A percentile compares a stretch with the other conserved stretches of the same genome.
These are phyloP conservation scores for Oenanthe melanoleuca DNA, from an alignment of 2,113 vertebrate species.

Conservation along the genomic window DNA sequence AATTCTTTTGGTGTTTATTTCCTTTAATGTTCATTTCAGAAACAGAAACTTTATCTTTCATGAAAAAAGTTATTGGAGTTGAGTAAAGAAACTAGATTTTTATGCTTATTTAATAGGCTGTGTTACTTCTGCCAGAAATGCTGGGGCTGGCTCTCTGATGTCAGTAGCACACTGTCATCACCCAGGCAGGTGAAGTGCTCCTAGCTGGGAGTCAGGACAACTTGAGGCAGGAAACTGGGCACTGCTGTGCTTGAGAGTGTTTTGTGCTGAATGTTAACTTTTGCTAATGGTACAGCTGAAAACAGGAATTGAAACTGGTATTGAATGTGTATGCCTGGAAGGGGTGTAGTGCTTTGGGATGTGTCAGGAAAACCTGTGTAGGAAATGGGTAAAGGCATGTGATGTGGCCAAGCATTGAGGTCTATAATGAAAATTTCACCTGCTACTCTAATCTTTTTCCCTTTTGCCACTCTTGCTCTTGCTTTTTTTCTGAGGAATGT, in stretches of 20 bases:
- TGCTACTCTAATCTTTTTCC: not conserved
- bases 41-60: not conserved
- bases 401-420: not conserved
- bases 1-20: not conserved
- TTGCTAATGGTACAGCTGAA: not conserved
- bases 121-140: not conserved
- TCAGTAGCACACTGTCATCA: not conserved
- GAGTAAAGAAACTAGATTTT: not conserved
- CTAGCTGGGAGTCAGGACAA: not conserved
- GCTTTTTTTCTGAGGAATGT: not conserved
- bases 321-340: not conserved
- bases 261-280: not conserved
- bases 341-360: not conserved
- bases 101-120: not conserved
- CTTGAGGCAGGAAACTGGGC: not conserved
- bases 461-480: not conserved
- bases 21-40: not conserved
- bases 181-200: not conserved
- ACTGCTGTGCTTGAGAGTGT: not conserved
- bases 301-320: not conserved
- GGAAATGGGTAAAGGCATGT: not conserved
- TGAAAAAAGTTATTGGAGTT: not conserved
- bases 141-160: not conserved
- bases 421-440: not conserved
- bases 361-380: not conserved